A percentile compares a stretch with the other conserved stretches of the same genome.
Conservation (phyloP, 2,888 invertebrate species). For the Drosophila helvetica region DNA sequence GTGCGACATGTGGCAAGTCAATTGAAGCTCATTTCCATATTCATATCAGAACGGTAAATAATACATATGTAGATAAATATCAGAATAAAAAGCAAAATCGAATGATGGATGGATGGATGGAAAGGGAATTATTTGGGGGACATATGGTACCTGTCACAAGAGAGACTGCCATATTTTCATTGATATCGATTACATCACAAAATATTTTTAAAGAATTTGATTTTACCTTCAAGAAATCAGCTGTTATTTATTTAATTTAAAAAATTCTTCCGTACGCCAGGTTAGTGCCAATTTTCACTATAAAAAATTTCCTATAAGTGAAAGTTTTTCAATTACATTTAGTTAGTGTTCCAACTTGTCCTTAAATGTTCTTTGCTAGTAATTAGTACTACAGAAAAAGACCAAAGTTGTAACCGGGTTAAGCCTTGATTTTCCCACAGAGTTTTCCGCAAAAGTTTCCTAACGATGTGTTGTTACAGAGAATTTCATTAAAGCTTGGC, state of each 20-base stretch:
- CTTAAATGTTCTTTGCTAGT: not conserved
- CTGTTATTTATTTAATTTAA: no score
- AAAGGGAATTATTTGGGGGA: no score
- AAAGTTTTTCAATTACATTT: not conserved
- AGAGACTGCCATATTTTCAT: not conserved
- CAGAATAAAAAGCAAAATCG: slow-evolving; percentile 7
- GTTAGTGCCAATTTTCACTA: not conserved
- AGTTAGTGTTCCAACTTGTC: not conserved
- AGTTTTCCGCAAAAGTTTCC: slow-evolving; percentile 14
- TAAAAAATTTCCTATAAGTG: not conserved
- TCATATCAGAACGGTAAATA: slow-evolving; percentile 29
- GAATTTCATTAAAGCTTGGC: not conserved
- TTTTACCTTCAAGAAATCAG: not conserved
- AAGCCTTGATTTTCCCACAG: not conserved
- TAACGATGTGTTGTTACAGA: slow-evolving; percentile 5
- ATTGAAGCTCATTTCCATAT: slow-evolving; percentile 41
- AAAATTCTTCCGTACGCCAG: not conserved
- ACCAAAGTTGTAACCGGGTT: not conserved
- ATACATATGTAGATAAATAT: slow-evolving; percentile 2
- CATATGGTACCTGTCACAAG: not conserved
- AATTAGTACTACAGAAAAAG: not conserved
- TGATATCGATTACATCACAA: not conserved
- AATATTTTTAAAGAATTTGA: not conserved
- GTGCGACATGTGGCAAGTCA: slow-evolving; percentile 22
- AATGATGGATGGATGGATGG: not conserved